These are phyloP conservation scores for Helostoma temminkii DNA, from an alignment of 2,797 vertebrate species.

Conservation along the genomic window DNA sequence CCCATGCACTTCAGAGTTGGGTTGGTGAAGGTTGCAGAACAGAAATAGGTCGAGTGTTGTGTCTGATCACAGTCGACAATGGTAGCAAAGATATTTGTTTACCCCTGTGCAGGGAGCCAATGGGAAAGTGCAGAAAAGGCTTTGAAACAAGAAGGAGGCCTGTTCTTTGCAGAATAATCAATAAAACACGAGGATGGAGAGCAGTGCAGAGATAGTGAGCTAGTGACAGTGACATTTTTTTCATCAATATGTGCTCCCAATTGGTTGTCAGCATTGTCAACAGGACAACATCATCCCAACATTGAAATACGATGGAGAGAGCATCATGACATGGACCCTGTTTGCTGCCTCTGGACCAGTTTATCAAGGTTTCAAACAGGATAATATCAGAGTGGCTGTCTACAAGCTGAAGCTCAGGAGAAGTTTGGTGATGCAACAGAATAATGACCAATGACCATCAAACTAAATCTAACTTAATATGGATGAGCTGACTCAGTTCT, in stretches of 20 bases:
- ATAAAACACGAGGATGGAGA: conserved; percentile 71
- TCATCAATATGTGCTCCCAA: conserved; percentile 39
- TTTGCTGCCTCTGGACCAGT: too few relatives aligned
- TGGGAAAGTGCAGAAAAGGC: conserved; percentile 11
- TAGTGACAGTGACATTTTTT: conserved; percentile 56
- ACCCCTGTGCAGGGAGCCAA: conserved; percentile 26
- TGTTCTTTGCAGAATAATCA: conserved; percentile 49
- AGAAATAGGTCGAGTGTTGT: conserved; percentile 27
- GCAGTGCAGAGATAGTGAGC: conserved; percentile 31
- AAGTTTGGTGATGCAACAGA: too few relatives aligned
- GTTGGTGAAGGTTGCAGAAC: conserved; percentile 1
- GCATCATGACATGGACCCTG: too few relatives aligned
- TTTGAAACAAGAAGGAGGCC: conserved; percentile 18
- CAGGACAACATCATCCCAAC: too few relatives aligned
- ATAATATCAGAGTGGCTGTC: too few relatives aligned
- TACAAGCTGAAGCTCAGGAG: too few relatives aligned
- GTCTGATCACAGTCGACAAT: conserved; percentile 29
- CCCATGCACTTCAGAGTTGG: conserved; percentile 5
- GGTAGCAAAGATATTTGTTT: conserved; percentile 36
- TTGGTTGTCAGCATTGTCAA: conserved; percentile 12
- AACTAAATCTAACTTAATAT: too few relatives aligned
- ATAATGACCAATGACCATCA: too few relatives aligned
- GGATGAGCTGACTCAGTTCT: too few relatives aligned
- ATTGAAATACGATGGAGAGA: too few relatives aligned
- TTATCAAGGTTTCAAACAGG: too few relatives aligned